Evolutionary conservation across 2,797 vertebrate genomes (phyloP), one percentile per base, ranked within the genome.

Genomic region (Arctocebus calabarensis): DNA sequence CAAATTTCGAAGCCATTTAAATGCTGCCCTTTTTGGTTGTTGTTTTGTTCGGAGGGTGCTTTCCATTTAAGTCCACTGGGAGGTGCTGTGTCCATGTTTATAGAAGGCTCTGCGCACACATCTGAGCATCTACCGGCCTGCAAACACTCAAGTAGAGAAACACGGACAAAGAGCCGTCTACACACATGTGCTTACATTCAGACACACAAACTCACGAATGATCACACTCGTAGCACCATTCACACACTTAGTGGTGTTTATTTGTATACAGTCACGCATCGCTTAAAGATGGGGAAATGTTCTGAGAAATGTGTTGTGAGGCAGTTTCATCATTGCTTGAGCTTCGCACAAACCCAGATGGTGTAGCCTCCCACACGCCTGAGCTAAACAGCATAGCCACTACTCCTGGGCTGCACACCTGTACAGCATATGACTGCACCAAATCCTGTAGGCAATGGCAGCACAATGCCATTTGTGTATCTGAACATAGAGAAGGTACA

Each of bases 1-100:
- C 68, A 43, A 85, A 94, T 14, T 0, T 5, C 40, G 85, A 88
- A 32, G 23, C 10, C 9, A 91, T 71, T 78, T 10, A 29, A 32
- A 91, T 37, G 32, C 20, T 37, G 10, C 13, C 48, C 55, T 81
- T 55, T n/a, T 87, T 52, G 27, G 55, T 34, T 37, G 43, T 40
- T 27, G 43, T 82, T 88, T 48, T 32, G 78, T 84, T 37, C 66
- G 12, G 22, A 11, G 17, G 29, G 10, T 66, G 17, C 57, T 78
- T 96, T 94, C 91, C 90, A 45, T 17, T 25, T 9, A 27, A 11
- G 37, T 55, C 97, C 97, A 95, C 97, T 88, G 86, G 97, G 93
- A 96, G 97, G 97, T 57, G 74, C 96, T 98, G 78, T 96, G 91
- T 82, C 45, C 95, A 55, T 88, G 86, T 92, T 40, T 85, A 85